Base-by-base conservation (phyloP, 2,888 invertebrate genomes). In the Lasioglossum villosulum region DNA sequence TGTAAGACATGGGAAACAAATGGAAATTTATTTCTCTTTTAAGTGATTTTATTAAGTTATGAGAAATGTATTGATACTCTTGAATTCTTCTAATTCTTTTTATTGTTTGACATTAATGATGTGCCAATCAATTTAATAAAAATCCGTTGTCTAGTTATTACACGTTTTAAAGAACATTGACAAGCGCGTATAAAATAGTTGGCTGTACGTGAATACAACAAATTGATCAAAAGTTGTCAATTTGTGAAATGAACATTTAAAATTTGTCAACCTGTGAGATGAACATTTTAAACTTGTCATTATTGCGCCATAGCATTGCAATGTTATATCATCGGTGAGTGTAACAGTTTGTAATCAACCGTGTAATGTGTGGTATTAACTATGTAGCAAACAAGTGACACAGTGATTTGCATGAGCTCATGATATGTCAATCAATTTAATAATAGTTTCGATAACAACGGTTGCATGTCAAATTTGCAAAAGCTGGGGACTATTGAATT, bases 401-500 rank as follows among this genome's bases (percentile, higher is more conserved):
- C 45, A 83, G 63, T 83, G 48, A 75, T 83, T 83, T 75, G 48
- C 80, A 75, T 56, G 59, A 63, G 48, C 48, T 52, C 75, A 71
- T 80, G 82, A 80, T 83, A 83, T 74, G 59, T 75, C 73, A 63
- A 45, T 71, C 37, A 48, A 34, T 80, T 83, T 83, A 75, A 83
- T 80, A 80, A 80, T 73, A 82, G 78, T 82, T 82, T 68, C 79
- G 72, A 71, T 72, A 82, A 79, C 66, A 82, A 79, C 45, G 79
- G 71, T 79, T 79, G 75, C 45, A 48, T 34, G 80, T 48, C 75
- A 56, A 82, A 80, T 82, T 82, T 75, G 74, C 71, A 37, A 52
- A 30, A 52, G 27, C 34, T 30, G 48, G 23, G 37, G 66, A 39
- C 42, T 39, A 79, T 79, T 73, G 79, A 79, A 82, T 79, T 56